Evolutionary conservation across 2,888 invertebrate species (phyloP).

Genomic region (Tholera decimalis): DNA sequence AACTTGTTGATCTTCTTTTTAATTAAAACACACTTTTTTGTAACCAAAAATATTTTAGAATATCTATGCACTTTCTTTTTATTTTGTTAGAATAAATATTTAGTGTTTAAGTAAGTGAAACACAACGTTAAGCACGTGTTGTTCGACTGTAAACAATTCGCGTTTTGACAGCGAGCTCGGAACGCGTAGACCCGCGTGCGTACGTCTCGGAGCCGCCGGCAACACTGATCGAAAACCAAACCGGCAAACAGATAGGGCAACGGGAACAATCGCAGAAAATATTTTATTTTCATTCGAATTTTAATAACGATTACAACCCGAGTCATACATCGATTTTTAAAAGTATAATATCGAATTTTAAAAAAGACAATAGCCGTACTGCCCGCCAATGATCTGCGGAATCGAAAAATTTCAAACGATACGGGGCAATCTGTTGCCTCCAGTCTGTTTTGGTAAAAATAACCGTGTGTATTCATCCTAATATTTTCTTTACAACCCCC

Average conservation of each 20-base stretch:
- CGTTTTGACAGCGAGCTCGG: constrained; percentile 65
- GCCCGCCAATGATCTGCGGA: constrained; percentile 21
- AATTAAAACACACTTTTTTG: constrained; percentile 54
- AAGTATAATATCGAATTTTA: constrained; percentile 7
- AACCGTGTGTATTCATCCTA: constrained; percentile 27
- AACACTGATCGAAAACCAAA: constrained; percentile 85
- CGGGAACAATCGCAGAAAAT: constrained; percentile 69
- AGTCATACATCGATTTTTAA: too few relatives aligned
- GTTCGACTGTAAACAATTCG: constrained; percentile 75
- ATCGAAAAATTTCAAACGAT: constrained; percentile 11
- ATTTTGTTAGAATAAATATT: constrained; percentile 42
- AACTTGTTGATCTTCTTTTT: constrained; percentile 60
- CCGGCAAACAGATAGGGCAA: constrained; percentile 78
- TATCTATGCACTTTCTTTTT: constrained; percentile 14
- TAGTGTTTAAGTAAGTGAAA: constrained; percentile 46
- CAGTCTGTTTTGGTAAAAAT: constrained; percentile 26
- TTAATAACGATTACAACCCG: constrained; percentile 22
- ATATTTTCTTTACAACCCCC: constrained; percentile 43
- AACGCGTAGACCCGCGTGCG: constrained; percentile 76
- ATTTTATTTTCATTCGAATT: constrained; percentile 57
- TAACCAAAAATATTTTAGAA: constrained; percentile 24
- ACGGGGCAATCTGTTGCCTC: constrained; percentile 13
- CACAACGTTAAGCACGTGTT: constrained; percentile 74
- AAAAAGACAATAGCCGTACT: background rate
- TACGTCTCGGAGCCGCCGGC: constrained; percentile 76